Base-by-base conservation (phyloP, 2,888 invertebrate genomes). In the Dyspetes luteomarginatus region DNA sequence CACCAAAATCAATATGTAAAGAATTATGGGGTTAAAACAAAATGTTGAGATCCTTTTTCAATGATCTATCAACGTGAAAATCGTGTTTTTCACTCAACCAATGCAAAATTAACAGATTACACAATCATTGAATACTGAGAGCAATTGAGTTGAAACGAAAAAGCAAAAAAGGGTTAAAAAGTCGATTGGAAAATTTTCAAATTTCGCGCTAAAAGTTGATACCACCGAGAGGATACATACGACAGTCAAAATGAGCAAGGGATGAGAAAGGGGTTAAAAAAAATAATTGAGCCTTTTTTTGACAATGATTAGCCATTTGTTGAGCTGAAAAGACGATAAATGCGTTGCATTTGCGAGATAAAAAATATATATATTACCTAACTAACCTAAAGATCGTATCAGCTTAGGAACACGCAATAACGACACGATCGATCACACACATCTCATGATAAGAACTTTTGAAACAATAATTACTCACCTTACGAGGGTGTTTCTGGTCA, bases 401-500 rank as follows among this genome's bases (percentile, higher is more conserved):
- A 15, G 3, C n/a, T 69, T 36, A 3, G 41, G 12, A 12, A 56
- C 2, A 56, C 24, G 3, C 5, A 4, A 5, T 52, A 52, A n/a
- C 22, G 19, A 5, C 30, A 19, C 19, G n/a, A 52, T 74, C 12
- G 43, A 43, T 45, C 26, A 4, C 7, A 9, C 9, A 17, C 3
- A 50, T 52, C 12, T 55, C 67, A 2, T 0, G 12, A 3, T 12
- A 9, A 4, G 24, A 9, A 28, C 62, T 36, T 67, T 24, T n/a
- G 24, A 43, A 19, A 52, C 9, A 24, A 76, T 7, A 15, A 48
- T n/a, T 19, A 71, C 83, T 92, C 93, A 94, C 94, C 93, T 93
- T 90, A 92, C 92, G 48, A 93, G 82, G 89, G 92, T 92, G 17
- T 90, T 89, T 79, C 92, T 92, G 79, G 93, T 86, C 71, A 90